Percentiles rank a stretch among this genome's conserved stretches.
phyloP scores from a whole-genome alignment of 2,113 vertebrate genomes.

The Menidia beryllina region DNA sequence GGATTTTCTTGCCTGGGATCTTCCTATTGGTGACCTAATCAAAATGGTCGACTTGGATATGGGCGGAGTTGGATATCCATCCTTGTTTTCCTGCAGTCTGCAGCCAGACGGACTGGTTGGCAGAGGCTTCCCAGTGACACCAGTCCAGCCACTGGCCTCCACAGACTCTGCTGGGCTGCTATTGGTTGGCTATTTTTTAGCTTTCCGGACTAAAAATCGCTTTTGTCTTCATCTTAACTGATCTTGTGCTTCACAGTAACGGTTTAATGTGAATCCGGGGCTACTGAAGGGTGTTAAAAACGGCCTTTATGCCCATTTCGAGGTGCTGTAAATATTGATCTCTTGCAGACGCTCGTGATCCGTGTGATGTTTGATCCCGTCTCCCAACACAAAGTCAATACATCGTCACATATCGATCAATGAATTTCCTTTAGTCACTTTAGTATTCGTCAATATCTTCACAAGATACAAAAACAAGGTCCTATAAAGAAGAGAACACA shows the following conservation, averaged over 20 bases:
- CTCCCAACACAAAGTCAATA: conserved; percentile 11
- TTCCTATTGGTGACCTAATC: too few relatives aligned
- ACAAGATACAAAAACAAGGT: conserved; percentile 4
- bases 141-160: not conserved
- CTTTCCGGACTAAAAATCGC: conserved; percentile 8
- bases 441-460: conserved; percentile 21
- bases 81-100: too few relatives aligned
- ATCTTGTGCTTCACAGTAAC: conserved; percentile 20
- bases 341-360: conserved; percentile 21
- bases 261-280: conserved; percentile 30
- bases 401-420: conserved; percentile 8
- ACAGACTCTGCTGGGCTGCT: not conserved
- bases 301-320: conserved; percentile 24
- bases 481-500: not conserved
- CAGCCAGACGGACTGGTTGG: conserved; percentile 4
- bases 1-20: too few relatives aligned
- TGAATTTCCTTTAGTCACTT: conserved; percentile 22
- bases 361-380: conserved; percentile 27
- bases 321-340: conserved; percentile 25
- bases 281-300: conserved; percentile 19
- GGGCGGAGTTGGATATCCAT: too few relatives aligned
- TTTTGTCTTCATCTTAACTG: conserved; percentile 33
- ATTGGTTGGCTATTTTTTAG: conserved; percentile 12
- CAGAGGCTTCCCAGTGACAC: conserved; percentile 24
- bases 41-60: too few relatives aligned